These are phyloP conservation scores for Caracal caracal DNA, from an alignment of 2,113 vertebrate genomes.

Conservation along the genomic window DNA sequence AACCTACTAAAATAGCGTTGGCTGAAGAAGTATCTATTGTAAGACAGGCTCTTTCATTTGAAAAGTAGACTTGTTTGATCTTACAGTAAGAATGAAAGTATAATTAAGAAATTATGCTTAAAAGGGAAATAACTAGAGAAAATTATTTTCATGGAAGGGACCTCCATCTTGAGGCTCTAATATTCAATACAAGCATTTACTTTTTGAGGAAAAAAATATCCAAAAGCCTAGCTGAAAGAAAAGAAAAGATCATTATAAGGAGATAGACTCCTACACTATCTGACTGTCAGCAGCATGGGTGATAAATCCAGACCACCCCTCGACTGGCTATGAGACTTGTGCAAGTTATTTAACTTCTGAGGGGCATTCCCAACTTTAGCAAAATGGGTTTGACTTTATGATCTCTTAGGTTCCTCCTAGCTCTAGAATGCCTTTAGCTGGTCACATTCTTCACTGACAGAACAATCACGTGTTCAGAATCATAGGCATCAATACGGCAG, in stretches of 20 bases:
- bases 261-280: neutral
- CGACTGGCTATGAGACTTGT: neutral
- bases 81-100: slow-evolving; percentile 24
- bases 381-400: neutral
- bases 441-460: neutral
- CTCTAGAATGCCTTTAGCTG: neutral
- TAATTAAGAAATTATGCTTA: slow-evolving; percentile 25
- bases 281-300: neutral
- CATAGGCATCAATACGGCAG: neutral
- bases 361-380: neutral
- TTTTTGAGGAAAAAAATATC: slow-evolving; percentile 3
- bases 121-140: slow-evolving; percentile 42
- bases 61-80: slow-evolving; percentile 42
- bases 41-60: slow-evolving; percentile 35
- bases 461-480: neutral
- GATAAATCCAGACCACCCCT: neutral
- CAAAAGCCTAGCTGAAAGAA: neutral
- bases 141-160: slow-evolving; percentile 33
- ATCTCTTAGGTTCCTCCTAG: neutral
- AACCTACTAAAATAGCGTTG: slow-evolving; percentile 19
- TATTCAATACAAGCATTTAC: slow-evolving; percentile 16
- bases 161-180: neutral
- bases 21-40: neutral
- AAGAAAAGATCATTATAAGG: neutral
- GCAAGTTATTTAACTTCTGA: slow-evolving; percentile 14